Conservation (phyloP, 1,140 invertebrate genomes). For the Phthorimaea operculella region DNA sequence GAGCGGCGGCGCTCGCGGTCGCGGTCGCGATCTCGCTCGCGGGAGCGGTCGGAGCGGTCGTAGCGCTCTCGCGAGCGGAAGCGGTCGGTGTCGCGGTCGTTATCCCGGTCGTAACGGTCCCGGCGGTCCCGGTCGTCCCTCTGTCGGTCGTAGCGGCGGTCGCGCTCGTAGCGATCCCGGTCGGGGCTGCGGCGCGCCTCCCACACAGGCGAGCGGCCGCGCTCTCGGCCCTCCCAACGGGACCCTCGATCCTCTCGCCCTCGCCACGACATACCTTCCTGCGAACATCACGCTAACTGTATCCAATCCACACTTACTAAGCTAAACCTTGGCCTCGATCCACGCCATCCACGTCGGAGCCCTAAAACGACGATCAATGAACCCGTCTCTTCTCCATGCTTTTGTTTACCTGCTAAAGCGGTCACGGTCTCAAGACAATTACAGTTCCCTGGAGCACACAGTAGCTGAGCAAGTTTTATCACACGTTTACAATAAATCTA, state of each 20-base stretch:
- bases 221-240: constrained; percentile 33
- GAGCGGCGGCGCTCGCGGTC: constrained; percentile 27
- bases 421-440: background rate
- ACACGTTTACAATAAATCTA: no score
- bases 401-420: background rate
- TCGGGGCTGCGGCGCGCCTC: constrained; percentile 44
- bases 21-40: constrained; percentile 33
- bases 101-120: constrained; percentile 33
- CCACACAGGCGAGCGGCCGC: constrained; percentile 45
- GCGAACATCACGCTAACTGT: constrained; percentile 41
- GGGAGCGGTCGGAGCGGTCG: constrained; percentile 27
- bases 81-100: constrained; percentile 21
- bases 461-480: no score
- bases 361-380: background rate
- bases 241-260: constrained; percentile 42
- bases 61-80: constrained; percentile 22
- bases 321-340: no score
- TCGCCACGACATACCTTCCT: constrained; percentile 59
- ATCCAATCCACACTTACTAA: background rate
- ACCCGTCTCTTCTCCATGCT: background rate
- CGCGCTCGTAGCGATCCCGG: constrained; percentile 29
- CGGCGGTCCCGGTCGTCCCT: constrained; percentile 20
- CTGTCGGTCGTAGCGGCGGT: constrained; percentile 27
- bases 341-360: background rate
- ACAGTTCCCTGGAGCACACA: background rate